These are phyloP conservation scores for Psittacula derbiana DNA, from an alignment of 2,797 vertebrate species.

Conservation along the genomic window DNA sequence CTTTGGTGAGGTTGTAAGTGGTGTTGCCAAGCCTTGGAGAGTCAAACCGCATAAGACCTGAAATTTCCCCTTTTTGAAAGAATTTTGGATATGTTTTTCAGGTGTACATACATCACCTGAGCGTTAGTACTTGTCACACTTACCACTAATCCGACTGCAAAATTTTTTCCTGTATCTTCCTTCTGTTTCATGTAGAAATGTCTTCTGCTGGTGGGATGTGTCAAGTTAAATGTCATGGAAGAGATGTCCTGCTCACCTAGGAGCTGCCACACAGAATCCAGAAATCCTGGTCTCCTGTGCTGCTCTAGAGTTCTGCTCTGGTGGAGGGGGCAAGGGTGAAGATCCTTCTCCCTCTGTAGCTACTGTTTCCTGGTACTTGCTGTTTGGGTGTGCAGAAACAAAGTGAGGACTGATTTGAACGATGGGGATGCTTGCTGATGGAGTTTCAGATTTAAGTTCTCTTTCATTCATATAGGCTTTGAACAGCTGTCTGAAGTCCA, in stretches of 20 bases:
- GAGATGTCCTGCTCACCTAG: neutral
- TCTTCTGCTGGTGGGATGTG: neutral
- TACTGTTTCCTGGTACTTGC: neutral
- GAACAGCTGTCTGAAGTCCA: neutral
- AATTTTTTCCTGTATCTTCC: neutral
- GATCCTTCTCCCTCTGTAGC: rapidly evolving
- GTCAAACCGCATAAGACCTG: neutral
- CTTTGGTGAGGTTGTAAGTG: constrained; percentile 50
- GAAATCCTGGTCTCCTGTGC: neutral
- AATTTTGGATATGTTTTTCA: neutral
- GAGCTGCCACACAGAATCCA: neutral
- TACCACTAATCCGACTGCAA: neutral
- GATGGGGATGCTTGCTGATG: neutral
- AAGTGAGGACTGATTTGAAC: neutral
- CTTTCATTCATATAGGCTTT: neutral
- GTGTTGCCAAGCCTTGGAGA: constrained; percentile 22
- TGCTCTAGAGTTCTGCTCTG: neutral
- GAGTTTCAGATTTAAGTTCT: neutral
- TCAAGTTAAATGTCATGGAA: neutral
- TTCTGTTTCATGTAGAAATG: neutral
- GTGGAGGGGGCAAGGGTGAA: neutral
- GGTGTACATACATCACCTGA: neutral
- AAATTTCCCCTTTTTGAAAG: neutral
- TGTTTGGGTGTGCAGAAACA: neutral
- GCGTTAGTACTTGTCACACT: neutral